phyloP scores from a whole-genome alignment of 2,888 invertebrate genomes.

The Lycophotia porphyrea region DNA sequence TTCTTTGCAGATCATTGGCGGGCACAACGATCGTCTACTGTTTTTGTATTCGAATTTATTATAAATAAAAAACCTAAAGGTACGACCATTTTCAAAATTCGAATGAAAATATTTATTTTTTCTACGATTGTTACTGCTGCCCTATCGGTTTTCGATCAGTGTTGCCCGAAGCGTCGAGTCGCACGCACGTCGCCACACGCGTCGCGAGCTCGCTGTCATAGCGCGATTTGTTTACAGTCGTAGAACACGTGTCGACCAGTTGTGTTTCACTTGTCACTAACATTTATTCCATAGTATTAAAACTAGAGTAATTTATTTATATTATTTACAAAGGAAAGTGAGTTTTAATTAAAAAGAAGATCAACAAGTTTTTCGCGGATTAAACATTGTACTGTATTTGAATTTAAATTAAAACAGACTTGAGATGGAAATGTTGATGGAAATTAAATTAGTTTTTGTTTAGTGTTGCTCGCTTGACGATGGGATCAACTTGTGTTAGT shows the following conservation, averaged over 20 bases:
- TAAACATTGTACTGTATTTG: constrained; percentile 53
- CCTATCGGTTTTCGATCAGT: constrained; percentile 85
- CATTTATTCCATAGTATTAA: constrained; percentile 46
- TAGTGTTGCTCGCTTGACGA: constrained; percentile 49
- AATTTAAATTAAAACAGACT: constrained; percentile 54
- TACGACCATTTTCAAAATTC: constrained; percentile 29
- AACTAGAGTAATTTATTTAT: constrained; percentile 19
- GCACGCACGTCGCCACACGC: constrained; percentile 78
- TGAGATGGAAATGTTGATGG: constrained; percentile 44
- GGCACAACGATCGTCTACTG: constrained; percentile 8
- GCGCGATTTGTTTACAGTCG: constrained; percentile 76
- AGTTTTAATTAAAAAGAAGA: constrained; percentile 57
- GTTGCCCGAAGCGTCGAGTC: constrained; percentile 76
- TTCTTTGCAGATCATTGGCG: constrained; percentile 30
- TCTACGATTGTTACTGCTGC: constrained; percentile 70
- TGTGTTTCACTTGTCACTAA: constrained; percentile 51
- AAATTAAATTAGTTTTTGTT: constrained; percentile 52
- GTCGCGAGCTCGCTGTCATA: constrained; percentile 67
- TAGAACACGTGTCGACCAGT: constrained; percentile 74
- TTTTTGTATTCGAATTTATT: constrained; percentile 4
- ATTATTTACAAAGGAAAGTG: constrained; percentile 43
- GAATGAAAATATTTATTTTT: constrained; percentile 63
- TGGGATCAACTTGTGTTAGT: constrained; percentile 60
- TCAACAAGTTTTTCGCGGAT: constrained; percentile 58
- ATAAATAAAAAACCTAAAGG: constrained; percentile 15